Evolutionary conservation across 2,113 vertebrate genomes (phyloP).

Genomic region (Pteruthius melanotis): DNA sequence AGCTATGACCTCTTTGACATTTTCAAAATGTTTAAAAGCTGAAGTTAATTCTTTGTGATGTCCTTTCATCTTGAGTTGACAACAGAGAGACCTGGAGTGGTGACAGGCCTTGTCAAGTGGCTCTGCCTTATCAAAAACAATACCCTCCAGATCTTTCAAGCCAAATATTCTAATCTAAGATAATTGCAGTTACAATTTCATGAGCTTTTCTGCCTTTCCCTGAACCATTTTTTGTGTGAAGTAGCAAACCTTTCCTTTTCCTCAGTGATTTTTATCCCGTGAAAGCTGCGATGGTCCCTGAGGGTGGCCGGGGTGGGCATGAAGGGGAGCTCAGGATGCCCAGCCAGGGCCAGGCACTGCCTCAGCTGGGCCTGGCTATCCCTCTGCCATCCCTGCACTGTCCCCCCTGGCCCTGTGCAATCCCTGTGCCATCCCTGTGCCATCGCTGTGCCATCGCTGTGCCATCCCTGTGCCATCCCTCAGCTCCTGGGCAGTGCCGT

Average conservation of each 20-base stretch:
- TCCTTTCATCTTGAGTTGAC: slow-evolving; percentile 75
- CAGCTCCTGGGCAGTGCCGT: not conserved
- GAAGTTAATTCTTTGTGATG: slow-evolving; percentile 79
- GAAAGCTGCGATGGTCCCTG: not conserved
- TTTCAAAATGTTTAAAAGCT: slow-evolving; percentile 79
- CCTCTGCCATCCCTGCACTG: not conserved
- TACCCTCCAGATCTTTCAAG: slow-evolving; percentile 70
- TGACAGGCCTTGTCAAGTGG: slow-evolving; percentile 74
- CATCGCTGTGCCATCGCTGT: no score
- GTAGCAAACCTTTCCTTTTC: not conserved
- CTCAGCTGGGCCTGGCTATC: not conserved
- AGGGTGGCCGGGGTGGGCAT: not conserved
- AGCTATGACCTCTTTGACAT: slow-evolving; percentile 75
- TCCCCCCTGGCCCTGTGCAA: no score
- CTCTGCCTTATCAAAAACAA: slow-evolving; percentile 75
- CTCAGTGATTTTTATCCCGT: not conserved
- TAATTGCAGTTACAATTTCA: slow-evolving; percentile 79
- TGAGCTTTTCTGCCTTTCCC: slow-evolving; percentile 29
- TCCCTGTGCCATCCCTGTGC: not conserved
- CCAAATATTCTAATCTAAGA: slow-evolving; percentile 74
- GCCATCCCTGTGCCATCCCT: not conserved
- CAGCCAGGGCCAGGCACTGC: not conserved
- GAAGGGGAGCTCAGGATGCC: not conserved
- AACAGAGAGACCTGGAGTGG: slow-evolving; percentile 68
- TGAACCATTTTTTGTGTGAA: not conserved